These are phyloP conservation scores for Sylvicola cinctus DNA, from an alignment of 2,888 invertebrate species.

Conservation along the genomic window DNA sequence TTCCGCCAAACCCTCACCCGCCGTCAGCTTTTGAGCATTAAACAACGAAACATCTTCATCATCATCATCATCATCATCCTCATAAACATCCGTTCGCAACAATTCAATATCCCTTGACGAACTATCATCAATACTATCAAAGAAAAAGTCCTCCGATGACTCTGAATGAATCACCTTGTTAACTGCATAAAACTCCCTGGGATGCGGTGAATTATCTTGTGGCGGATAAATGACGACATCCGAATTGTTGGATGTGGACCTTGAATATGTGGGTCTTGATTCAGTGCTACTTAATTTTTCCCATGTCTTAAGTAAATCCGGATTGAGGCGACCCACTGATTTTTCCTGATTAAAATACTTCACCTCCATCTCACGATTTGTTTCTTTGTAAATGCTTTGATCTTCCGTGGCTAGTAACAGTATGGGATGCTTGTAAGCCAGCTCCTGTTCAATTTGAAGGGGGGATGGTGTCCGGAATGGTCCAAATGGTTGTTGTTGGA, in stretches of 20 bases:
- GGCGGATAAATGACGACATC: too few relatives aligned
- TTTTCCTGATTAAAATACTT: conserved; percentile 1
- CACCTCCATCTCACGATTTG: conserved; percentile 3
- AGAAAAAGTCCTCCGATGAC: conserved; percentile 8
- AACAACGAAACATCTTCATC: conserved; percentile 5
- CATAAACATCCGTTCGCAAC: not conserved
- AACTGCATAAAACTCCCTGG: conserved; percentile 2
- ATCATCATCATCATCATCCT: conserved; percentile 1
- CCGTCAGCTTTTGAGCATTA: conserved; percentile 3
- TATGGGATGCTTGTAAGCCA: conserved; percentile 22
- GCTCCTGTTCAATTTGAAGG: conserved; percentile 11
- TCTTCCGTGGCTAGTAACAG: conserved; percentile 16
- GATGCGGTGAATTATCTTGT: too few relatives aligned
- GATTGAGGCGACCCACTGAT: conserved; percentile 10
- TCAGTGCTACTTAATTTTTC: too few relatives aligned
- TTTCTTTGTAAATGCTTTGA: conserved; percentile 1
- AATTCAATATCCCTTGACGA: conserved; percentile 4
- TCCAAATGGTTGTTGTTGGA: conserved; percentile 7
- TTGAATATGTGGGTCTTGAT: too few relatives aligned
- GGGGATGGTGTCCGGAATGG: conserved; percentile 6
- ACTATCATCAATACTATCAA: conserved; percentile 10
- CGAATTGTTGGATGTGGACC: too few relatives aligned
- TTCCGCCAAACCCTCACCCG: conserved; percentile 11
- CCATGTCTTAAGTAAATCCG: conserved; percentile 10
- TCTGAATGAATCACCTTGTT: conserved; percentile 6